These are phyloP conservation scores for Tenebrosternarchus preto DNA, from an alignment of 2,113 vertebrate species.

Conservation along the genomic window DNA sequence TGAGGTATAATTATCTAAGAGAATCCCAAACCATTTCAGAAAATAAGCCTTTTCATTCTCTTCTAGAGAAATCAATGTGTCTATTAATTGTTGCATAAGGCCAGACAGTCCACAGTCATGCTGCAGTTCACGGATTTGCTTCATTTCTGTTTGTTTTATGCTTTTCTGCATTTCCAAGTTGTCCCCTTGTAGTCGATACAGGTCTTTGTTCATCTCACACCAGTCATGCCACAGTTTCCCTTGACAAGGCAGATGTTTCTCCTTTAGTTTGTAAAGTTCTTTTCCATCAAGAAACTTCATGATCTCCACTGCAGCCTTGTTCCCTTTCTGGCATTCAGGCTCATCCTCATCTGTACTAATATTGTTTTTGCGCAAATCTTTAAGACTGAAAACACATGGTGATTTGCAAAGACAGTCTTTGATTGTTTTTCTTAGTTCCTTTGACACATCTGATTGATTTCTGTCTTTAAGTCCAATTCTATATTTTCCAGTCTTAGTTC, in stretches of 20 bases:
- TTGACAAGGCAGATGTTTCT: constrained; percentile 37
- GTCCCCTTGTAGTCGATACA: constrained; percentile 64
- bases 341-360: constrained; percentile 62
- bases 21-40: constrained; percentile 69
- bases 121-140: constrained; percentile 64
- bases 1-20: constrained; percentile 60
- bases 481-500: background rate
- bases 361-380: constrained; percentile 58
- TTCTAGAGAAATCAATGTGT: constrained; percentile 49
- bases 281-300: constrained; percentile 51
- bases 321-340: constrained; percentile 58
- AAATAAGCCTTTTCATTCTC: constrained; percentile 65
- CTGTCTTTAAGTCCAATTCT: background rate
- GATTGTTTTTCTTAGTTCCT: constrained; percentile 59
- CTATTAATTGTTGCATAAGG: constrained; percentile 47
- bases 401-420: constrained; percentile 51
- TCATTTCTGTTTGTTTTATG: constrained; percentile 66
- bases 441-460: background rate
- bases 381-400: constrained; percentile 43
- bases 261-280: constrained; percentile 47
- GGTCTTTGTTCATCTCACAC: constrained; percentile 37
- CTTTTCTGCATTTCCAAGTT: constrained; percentile 61
- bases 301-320: constrained; percentile 49
- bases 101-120: background rate
- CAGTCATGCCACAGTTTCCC: constrained; percentile 29